Percentiles rank a stretch among this genome's conserved stretches.
These are phyloP conservation scores for Mesorhabditis belari DNA, from an alignment of 2,888 invertebrate species.

Conservation along the genomic window DNA sequence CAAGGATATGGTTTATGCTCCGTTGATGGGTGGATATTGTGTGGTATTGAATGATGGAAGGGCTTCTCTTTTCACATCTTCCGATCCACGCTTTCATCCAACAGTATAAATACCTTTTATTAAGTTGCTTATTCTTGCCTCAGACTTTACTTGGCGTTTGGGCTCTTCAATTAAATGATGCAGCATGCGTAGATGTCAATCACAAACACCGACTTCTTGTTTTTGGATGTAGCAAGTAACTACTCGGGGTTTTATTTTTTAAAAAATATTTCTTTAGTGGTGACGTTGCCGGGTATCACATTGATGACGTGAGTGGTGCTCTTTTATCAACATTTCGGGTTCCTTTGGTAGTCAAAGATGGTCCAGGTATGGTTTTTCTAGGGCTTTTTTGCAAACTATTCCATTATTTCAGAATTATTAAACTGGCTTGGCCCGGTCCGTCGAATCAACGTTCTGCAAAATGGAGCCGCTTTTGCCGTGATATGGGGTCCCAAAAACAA, in stretches of 20 bases:
- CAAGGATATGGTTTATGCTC: slow-evolving; percentile 86
- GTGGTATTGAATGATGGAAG: slow-evolving; percentile 76
- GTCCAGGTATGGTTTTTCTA: slow-evolving; percentile 68
- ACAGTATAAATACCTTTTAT: slow-evolving; percentile 12
- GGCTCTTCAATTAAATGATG: slow-evolving; percentile 87
- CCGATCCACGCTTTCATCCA: slow-evolving; percentile 53
- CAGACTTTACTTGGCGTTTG: slow-evolving; percentile 90
- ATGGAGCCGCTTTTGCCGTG: slow-evolving; percentile 76
- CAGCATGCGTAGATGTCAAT: slow-evolving; percentile 87
- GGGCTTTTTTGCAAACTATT: no score
- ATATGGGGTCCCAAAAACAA: slow-evolving; percentile 36
- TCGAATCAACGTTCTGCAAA: slow-evolving; percentile 80
- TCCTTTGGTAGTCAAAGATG: slow-evolving; percentile 73
- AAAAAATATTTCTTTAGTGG: no score
- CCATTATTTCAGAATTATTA: slow-evolving; percentile 35
- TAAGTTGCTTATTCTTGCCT: no score
- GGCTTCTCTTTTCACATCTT: slow-evolving; percentile 90
- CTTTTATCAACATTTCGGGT: slow-evolving; percentile 59
- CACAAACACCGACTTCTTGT: slow-evolving; percentile 92
- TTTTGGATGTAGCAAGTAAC: slow-evolving; percentile 87
- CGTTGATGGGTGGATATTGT: slow-evolving; percentile 75
- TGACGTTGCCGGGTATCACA: slow-evolving; percentile 81
- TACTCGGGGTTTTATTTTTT: no score
- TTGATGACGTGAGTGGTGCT: slow-evolving; percentile 89
- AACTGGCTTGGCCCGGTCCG: slow-evolving; percentile 68